Percentiles rank a stretch among this genome's conserved stretches.
These are phyloP conservation scores for Pedionomus torquatus DNA, from an alignment of 2,113 vertebrate species.

Conservation along the genomic window DNA sequence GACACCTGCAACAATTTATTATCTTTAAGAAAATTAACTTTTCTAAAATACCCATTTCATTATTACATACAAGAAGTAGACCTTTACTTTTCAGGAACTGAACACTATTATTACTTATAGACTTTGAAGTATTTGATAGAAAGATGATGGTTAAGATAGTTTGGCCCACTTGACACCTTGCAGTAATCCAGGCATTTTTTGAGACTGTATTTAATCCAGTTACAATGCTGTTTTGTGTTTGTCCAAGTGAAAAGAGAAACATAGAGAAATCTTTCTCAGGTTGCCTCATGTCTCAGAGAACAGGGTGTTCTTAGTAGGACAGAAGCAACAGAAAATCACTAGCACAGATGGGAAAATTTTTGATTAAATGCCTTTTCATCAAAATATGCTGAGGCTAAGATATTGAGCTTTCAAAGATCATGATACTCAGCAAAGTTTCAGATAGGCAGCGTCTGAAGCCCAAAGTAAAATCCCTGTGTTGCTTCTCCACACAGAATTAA, in stretches of 20 bases:
- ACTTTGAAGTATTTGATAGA: neutral
- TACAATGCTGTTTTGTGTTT: neutral
- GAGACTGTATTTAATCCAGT: neutral
- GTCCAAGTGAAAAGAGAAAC: neutral
- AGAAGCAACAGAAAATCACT: neutral
- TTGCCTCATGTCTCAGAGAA: neutral
- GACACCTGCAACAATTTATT: neutral
- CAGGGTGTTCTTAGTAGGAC: neutral
- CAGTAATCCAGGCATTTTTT: neutral
- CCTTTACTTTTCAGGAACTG: neutral
- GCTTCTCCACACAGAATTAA: neutral
- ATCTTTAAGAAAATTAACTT: neutral
- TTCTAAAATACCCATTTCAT: neutral
- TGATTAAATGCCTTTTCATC: neutral
- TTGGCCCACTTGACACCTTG: neutral
- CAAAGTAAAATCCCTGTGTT: neutral
- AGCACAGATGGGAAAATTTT: neutral
- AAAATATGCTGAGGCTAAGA: neutral
- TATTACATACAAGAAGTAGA: neutral
- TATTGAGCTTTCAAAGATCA: neutral
- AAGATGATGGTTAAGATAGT: neutral
- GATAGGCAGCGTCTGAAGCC: neutral
- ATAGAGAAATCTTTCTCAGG: neutral
- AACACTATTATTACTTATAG: neutral
- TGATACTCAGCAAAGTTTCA: neutral